Base-by-base conservation (phyloP, 2,888 invertebrate species). In the Notocelia uddmanniana region DNA sequence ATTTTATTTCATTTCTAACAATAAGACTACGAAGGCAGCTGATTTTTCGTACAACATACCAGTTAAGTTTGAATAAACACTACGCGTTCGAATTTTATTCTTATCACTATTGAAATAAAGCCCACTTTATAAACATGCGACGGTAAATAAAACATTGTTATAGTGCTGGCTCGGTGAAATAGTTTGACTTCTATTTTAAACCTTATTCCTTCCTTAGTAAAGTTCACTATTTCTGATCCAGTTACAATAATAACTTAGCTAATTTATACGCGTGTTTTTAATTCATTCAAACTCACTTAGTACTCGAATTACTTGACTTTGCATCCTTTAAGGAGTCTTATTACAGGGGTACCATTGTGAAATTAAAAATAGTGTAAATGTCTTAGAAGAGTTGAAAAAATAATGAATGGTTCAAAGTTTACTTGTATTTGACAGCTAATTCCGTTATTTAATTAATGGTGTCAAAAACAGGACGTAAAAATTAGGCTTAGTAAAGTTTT, bases 271-370 rank as follows among this genome's bases (percentile, higher is more conserved):
- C 79, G 75, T 75, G 73, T 74, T 75, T 76, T 75, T 62, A 52
- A 82, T 83, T 78, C 77, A 78, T 80, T 74, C 75, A 71, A 78
- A 84, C 86, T 86, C 80, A 83, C 62, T 81, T 88, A 89, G 89
- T 89, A 86, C 90, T 90, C 90, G 81, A 85, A 88, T 90, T 90
- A 89, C 90, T 90, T 90, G 90, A 90, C 89, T 90, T 81, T 76
- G 81, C 48, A 26, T 48, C 63, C 75, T 75, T 71, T 82, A 85
- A 88, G 83, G 88, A 86, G 79, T 81, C 83, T 88, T 89, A 84
- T 89, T 70, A 60, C 86, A 83, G 79, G 84, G 85, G 83, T 80
- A 79, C 79, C 79, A 81, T 83, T 84, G 81, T 83, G 71, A 74
- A 87, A 89, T 89, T 87, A 87, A 87, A 87, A 85, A 85, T 85